Conservation (phyloP, 2,888 invertebrate species). For the Suillia variegata region DNA sequence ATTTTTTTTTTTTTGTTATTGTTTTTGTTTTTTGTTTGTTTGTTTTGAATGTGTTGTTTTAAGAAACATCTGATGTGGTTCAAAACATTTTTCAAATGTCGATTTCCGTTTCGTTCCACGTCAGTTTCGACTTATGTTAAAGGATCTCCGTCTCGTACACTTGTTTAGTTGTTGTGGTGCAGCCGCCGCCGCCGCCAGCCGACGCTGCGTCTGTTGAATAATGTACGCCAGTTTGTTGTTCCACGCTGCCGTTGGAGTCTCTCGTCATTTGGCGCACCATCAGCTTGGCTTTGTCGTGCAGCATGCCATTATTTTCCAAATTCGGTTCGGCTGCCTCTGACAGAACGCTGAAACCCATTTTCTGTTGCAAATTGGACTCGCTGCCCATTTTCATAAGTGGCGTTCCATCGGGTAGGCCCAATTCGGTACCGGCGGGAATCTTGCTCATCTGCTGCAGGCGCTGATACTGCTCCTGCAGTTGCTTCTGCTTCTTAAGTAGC, state of each 20-base stretch:
- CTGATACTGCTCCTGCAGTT: conserved; percentile 89
- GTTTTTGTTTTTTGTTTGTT: too few relatives aligned
- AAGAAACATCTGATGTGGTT: too few relatives aligned
- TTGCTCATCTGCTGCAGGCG: conserved; percentile 86
- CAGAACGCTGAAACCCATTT: conserved; percentile 51
- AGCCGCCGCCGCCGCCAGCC: conserved; percentile 27
- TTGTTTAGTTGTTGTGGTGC: conserved; percentile 72
- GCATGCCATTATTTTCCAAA: conserved; percentile 42
- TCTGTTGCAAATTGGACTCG: conserved; percentile 83
- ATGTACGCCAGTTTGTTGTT: conserved; percentile 45
- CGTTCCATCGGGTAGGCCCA: conserved; percentile 53
- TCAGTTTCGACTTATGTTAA: conserved; percentile 67
- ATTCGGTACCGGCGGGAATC: conserved; percentile 71
- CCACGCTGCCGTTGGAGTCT: conserved; percentile 31
- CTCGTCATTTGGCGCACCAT: conserved; percentile 38
- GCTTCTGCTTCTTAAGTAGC: conserved; percentile 82
- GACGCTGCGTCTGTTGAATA: too few relatives aligned
- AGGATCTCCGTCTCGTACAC: conserved; percentile 94
- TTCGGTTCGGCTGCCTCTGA: conserved; percentile 42
- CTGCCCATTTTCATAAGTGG: conserved; percentile 83
- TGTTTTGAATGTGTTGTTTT: too few relatives aligned
- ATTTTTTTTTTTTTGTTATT: too few relatives aligned
- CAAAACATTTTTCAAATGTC: conserved; percentile 37
- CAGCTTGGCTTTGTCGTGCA: conserved; percentile 41
- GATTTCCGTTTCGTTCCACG: conserved; percentile 60